phyloP scores from a whole-genome alignment of 2,113 vertebrate species.

The Galeopterus variegatus region DNA sequence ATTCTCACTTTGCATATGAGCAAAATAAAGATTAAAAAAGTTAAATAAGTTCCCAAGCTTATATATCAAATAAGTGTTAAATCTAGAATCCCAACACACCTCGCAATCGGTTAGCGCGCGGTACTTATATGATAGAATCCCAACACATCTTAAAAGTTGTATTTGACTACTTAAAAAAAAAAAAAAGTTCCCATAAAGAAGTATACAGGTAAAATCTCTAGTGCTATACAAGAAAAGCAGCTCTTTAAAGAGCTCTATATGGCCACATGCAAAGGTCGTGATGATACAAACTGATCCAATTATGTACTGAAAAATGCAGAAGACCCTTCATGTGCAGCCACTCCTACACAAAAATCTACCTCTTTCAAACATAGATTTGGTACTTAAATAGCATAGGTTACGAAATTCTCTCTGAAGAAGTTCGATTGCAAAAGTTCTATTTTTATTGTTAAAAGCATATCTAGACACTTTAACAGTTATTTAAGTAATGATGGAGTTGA shows the following conservation, averaged over 20 bases:
- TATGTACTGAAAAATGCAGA: neutral
- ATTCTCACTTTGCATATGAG: neutral
- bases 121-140: no score
- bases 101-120: no score
- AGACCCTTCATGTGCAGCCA: neutral
- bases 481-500: neutral
- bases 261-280: neutral
- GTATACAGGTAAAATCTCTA: neutral
- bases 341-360: neutral
- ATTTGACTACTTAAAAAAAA: neutral
- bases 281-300: neutral
- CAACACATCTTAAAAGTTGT: neutral
- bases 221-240: neutral
- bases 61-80: neutral
- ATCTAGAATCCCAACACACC: no score
- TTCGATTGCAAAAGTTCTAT: neutral
- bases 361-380: neutral
- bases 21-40: neutral
- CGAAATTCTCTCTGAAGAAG: neutral
- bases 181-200: neutral
- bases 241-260: neutral
- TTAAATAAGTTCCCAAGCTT: neutral
- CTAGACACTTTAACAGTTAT: neutral
- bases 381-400: neutral
- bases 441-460: neutral